Base-by-base conservation (phyloP, 2,797 vertebrate species). In the Pipistrellus nathusii region DNA sequence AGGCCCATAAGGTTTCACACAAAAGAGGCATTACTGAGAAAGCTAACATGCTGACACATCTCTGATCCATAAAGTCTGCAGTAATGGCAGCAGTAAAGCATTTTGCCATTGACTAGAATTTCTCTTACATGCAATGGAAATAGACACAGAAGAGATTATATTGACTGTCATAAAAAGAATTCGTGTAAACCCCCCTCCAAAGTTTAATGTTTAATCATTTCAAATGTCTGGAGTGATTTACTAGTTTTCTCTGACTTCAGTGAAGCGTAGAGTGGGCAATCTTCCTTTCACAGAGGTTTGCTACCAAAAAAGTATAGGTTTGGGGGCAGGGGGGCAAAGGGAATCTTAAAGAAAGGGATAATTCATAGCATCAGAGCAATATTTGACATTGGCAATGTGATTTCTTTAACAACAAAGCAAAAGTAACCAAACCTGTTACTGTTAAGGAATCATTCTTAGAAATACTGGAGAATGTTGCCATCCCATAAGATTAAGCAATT, bases 11-110 rank as follows among this genome's bases (percentile, higher is more conserved):
- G 98, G 76, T 97, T 98, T 98, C 98, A 97, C 97, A 97, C 97
- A 98, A 96, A 98, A 98, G 97, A 98, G 95, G 97, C 96, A 97
- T 97, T 97, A 98, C 96, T 93, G 97, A 96, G 97, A 97, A 98
- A 97, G 97, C 97, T 97, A 97, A 97, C 97, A 97, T 93, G 97
- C 98, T 98, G 98, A 98, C 98, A 97, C 97, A 97, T 98, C 98
- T 97, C 98, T 97, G 97, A 98, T 98, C 98, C 98, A 98, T 98
- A 98, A 98, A 98, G 97, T 97, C 98, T 97, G 96, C 97, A 82
- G 95, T 97, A 97, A 98, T 97, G 97, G 97, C 88, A 98, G 97
- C 92, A 96, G 98, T 98, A 98, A 98, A 98, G 95, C 18, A 62
- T 96, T 96, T 96, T 91, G 90, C 96, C 98, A 97, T 97, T 97